Conservation (phyloP, 2,888 invertebrate species). For the Leptura quadrifasciata region DNA sequence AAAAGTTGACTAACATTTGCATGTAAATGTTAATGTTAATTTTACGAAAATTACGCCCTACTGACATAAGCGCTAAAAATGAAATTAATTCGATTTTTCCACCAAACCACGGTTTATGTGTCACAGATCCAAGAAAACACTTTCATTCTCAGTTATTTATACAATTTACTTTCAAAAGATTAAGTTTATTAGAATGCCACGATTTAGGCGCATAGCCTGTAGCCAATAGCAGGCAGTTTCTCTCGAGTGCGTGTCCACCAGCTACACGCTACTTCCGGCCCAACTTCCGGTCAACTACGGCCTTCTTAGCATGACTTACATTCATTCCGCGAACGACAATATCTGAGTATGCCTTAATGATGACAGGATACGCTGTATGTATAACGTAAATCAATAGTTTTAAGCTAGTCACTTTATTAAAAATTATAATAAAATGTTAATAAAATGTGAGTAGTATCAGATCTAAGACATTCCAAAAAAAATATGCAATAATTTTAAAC, state of each 20-base stretch:
- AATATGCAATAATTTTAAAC: too few species aligned
- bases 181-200: background rate
- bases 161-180: conserved; percentile 17
- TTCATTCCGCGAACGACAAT: conserved; percentile 12
- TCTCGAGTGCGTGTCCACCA: background rate
- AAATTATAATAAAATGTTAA: background rate
- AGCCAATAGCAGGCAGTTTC: background rate
- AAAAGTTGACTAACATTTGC: background rate
- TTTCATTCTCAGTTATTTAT: conserved; percentile 17
- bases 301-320: conserved; percentile 20
- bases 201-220: background rate
- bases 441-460: too few species aligned
- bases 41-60: conserved; percentile 18
- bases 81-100: background rate
- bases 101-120: background rate
- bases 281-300: conserved; percentile 27
- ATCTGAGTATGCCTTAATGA: background rate
- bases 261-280: conserved; percentile 13
- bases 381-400: background rate
- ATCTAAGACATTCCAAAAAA: too few species aligned
- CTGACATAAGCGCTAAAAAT: conserved; percentile 11
- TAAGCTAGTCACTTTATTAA: background rate
- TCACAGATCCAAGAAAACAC: conserved; percentile 15
- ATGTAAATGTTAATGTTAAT: background rate
- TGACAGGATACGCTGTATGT: background rate